A percentile compares a stretch with the other conserved stretches of the same genome.
Conservation (phyloP, 2,797 vertebrate genomes). For the Enteromius fasciolatus region DNA sequence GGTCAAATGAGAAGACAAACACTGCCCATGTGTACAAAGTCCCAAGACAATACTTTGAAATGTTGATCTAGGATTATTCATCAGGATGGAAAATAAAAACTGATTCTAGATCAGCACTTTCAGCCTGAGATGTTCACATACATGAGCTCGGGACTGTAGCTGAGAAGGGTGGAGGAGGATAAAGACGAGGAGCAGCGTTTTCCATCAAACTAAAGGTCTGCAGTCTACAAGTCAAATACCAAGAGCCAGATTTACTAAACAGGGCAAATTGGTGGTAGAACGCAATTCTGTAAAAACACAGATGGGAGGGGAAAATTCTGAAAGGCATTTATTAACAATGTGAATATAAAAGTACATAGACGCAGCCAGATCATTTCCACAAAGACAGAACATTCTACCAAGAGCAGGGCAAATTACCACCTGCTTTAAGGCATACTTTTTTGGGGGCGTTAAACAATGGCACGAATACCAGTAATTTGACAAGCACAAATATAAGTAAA, state of each 20-base stretch:
- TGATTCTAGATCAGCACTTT: conserved; percentile 17
- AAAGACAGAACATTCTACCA: background rate
- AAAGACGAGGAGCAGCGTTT: background rate
- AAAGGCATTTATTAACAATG: background rate
- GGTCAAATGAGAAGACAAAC: conserved; percentile 31
- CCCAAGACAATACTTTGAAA: background rate
- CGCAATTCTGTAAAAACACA: background rate
- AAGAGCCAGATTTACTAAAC: background rate
- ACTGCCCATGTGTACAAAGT: background rate
- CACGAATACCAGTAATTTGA: background rate
- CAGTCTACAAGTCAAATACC: background rate
- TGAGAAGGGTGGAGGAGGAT: background rate
- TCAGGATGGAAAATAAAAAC: conserved; percentile 24
- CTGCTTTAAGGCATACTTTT: background rate
- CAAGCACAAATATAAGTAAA: background rate
- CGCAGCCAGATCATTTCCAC: background rate
- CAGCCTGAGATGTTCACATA: conserved; percentile 1
- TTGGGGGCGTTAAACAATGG: background rate
- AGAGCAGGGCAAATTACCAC: background rate
- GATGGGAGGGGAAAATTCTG: background rate
- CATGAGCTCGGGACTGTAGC: conserved; percentile 18
- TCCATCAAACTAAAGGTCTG: background rate
- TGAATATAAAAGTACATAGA: background rate
- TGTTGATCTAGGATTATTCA: conserved; percentile 25
- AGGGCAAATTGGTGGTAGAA: background rate